Conservation (phyloP, 2,113 vertebrate genomes). For the Candoia aspera region DNA sequence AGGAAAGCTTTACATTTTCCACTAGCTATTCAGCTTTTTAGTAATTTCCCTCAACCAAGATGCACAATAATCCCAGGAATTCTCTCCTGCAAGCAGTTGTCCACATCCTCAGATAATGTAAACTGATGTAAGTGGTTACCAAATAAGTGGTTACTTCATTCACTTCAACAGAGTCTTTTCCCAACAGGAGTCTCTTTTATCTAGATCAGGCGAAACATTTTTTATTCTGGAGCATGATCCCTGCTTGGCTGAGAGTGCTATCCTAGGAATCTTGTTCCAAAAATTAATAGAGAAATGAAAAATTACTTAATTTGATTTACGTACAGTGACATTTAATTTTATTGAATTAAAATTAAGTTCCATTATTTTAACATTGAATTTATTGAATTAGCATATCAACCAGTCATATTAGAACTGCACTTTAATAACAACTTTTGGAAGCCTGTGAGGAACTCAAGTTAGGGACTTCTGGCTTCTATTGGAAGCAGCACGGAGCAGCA, state of each 20-base stretch:
- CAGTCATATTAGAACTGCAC: background rate
- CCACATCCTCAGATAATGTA: background rate
- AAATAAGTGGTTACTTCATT: background rate
- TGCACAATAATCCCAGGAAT: background rate
- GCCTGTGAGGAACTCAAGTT: background rate
- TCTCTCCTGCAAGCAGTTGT: background rate
- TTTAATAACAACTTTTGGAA: background rate
- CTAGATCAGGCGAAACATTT: background rate
- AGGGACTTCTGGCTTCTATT: background rate
- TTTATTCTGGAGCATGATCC: background rate
- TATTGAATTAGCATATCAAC: background rate
- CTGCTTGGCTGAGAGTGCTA: background rate
- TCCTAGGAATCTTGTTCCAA: background rate
- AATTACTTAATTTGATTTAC: background rate
- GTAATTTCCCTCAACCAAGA: background rate
- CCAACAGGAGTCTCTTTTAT: background rate
- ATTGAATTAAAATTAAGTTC: background rate
- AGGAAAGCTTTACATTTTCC: background rate
- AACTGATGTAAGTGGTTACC: background rate
- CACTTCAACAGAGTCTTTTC: background rate
- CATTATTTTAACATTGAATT: background rate
- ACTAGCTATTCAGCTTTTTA: background rate
- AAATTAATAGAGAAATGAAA: background rate
- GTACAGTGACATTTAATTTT: background rate
- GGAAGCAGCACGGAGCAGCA: background rate